phyloP scores from a whole-genome alignment of 2,888 invertebrate genomes.

The Melieria crassipennis region DNA sequence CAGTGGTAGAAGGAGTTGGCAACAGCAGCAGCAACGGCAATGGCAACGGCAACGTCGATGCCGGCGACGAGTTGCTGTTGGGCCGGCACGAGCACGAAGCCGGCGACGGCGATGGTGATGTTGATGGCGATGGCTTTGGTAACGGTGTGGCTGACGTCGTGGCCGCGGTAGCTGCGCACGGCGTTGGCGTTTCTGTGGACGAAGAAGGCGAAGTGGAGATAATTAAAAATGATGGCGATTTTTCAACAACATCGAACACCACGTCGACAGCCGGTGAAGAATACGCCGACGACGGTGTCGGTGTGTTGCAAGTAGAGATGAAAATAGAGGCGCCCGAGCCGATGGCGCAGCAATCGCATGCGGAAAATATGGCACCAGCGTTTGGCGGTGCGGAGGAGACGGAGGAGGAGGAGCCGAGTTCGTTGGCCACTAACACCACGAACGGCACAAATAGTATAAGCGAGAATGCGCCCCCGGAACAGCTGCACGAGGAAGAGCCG shows the following conservation, averaged over 20 bases:
- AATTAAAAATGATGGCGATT: conserved; percentile 57
- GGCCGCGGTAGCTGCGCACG: conserved; percentile 9
- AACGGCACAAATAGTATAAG: conserved; percentile 59
- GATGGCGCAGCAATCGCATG: conserved; percentile 20
- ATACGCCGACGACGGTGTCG: conserved; percentile 22
- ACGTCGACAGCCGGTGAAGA: conserved; percentile 45
- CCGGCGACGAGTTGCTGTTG: conserved; percentile 14
- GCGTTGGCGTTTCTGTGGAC: conserved; percentile 33
- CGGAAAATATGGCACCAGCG: no score
- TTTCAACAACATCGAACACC: conserved; percentile 57
- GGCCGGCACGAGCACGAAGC: conserved; percentile 28
- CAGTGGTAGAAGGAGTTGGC: conserved; percentile 41
- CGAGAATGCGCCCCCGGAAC: conserved; percentile 47
- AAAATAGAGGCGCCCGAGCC: conserved; percentile 37
- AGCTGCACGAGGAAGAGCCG: conserved; percentile 1
- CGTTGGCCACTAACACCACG: conserved; percentile 56
- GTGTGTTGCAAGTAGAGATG: conserved; percentile 39
- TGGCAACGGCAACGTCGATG: conserved; percentile 21
- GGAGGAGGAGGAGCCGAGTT: conserved; percentile 59
- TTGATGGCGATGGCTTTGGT: conserved; percentile 41
- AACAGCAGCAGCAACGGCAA: conserved; percentile 42
- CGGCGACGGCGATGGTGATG: conserved; percentile 31
- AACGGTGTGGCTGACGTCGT: conserved; percentile 44
- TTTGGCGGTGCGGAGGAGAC: conserved; percentile 4
- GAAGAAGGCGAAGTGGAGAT: conserved; percentile 53